Percentiles rank a stretch among this genome's conserved stretches.
These are phyloP conservation scores for Cathartes aura DNA, from an alignment of 2,113 vertebrate genomes.

Conservation along the genomic window DNA sequence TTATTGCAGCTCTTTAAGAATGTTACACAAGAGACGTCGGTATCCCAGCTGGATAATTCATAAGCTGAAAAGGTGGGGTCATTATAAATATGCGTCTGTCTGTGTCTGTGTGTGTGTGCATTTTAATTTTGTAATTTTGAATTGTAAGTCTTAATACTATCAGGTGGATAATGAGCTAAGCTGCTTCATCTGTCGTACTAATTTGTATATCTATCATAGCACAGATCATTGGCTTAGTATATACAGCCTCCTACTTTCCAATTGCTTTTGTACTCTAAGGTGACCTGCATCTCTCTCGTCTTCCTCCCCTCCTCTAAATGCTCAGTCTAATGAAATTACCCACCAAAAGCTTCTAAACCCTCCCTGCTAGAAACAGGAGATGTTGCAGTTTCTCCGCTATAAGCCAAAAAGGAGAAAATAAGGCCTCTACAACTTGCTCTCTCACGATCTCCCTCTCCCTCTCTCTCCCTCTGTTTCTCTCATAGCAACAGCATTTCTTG, in stretches of 20 bases:
- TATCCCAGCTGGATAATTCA: conserved; percentile 69
- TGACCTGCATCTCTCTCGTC: conserved; percentile 5
- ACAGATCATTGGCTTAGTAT: conserved; percentile 27
- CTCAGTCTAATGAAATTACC: conserved; percentile 11
- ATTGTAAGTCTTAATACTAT: conserved; percentile 4
- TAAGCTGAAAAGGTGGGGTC: conserved; percentile 82
- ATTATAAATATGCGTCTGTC: conserved; percentile 41
- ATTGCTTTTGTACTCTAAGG: conserved; percentile 37
- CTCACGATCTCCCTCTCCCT: conserved; percentile 46
- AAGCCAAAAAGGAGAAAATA: conserved; percentile 55
- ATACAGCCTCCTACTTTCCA: conserved; percentile 59
- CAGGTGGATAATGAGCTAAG: conserved; percentile 50
- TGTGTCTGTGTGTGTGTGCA: neutral
- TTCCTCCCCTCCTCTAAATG: neutral
- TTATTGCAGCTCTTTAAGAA: conserved; percentile 49
- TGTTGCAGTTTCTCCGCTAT: conserved; percentile 3
- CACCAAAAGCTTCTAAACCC: neutral
- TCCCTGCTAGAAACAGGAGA: neutral
- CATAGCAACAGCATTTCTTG: conserved; percentile 74
- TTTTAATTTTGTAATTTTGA: conserved; percentile 44
- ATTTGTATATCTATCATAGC: conserved; percentile 55
- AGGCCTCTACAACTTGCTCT: conserved; percentile 71
- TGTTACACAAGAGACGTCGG: conserved; percentile 41
- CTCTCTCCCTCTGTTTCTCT: conserved; percentile 64
- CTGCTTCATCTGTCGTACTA: conserved; percentile 50